Conservation (phyloP, 2,888 invertebrate genomes). For the Chrysotoxum bicinctum region DNA sequence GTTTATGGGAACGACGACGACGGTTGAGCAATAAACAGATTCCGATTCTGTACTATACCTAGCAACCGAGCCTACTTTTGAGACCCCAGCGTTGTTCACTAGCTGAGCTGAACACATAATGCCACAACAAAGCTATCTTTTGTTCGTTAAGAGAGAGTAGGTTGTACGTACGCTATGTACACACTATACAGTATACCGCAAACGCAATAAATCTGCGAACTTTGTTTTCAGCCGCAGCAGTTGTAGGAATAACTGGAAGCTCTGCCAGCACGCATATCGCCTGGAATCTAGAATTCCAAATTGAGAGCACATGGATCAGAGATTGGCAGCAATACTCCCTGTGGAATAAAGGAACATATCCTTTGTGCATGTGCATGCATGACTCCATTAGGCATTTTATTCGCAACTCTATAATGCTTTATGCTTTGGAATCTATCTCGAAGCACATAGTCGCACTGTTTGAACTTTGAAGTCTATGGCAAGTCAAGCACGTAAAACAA, state of each 20-base stretch:
- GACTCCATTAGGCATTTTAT: conserved; percentile 58
- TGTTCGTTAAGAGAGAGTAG: conserved; percentile 9
- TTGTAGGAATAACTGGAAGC: not conserved
- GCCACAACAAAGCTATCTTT: conserved; percentile 15
- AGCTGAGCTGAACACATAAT: not conserved
- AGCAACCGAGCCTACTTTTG: not conserved
- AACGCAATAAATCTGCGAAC: conserved; percentile 59
- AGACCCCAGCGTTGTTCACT: not conserved
- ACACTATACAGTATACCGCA: conserved; percentile 27
- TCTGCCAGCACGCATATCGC: not conserved
- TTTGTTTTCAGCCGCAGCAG: conserved; percentile 28
- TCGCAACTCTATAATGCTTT: conserved; percentile 32
- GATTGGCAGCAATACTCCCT: conserved; percentile 2
- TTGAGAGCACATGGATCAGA: conserved; percentile 22
- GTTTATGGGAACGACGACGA: not conserved
- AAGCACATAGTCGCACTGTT: not conserved
- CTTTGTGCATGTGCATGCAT: conserved; percentile 27
- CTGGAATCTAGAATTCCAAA: conserved; percentile 11
- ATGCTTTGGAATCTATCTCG: conserved; percentile 2
- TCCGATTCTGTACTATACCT: not conserved
- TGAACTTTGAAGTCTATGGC: not conserved
- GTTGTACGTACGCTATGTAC: too few species aligned
- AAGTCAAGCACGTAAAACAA: too few species aligned
- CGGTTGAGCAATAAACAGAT: not conserved
- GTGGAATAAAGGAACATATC: not conserved